phyloP scores from a whole-genome alignment of 2,888 invertebrate genomes.

The Ypsolopha sequella region DNA sequence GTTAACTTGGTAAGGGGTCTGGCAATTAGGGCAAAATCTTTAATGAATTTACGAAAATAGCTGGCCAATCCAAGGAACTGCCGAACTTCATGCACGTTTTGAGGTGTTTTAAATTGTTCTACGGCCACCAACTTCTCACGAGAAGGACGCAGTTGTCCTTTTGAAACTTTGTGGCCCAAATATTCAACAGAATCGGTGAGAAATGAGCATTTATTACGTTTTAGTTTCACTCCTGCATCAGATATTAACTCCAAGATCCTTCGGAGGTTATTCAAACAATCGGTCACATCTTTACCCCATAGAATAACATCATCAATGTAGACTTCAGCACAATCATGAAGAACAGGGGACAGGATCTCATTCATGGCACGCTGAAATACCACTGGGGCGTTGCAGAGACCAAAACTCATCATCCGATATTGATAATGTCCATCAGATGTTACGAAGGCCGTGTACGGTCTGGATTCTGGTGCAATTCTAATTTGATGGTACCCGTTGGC shows the following conservation, averaged over 20 bases:
- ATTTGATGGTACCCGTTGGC: slow-evolving; percentile 12
- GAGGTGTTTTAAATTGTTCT: slow-evolving; percentile 5
- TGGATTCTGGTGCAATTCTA: slow-evolving; percentile 1
- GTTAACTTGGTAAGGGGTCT: slow-evolving; percentile 8
- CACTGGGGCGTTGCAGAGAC: slow-evolving; percentile 8
- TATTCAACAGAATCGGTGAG: slow-evolving; percentile 5
- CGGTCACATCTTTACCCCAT: slow-evolving; percentile 5
- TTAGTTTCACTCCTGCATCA: slow-evolving; percentile 3
- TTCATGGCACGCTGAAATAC: slow-evolving; percentile 10
- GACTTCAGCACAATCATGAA: slow-evolving; percentile 9
- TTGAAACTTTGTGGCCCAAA: slow-evolving; percentile 5
- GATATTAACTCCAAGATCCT: slow-evolving; percentile 4
- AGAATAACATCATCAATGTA: slow-evolving; percentile 12
- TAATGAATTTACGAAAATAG: slow-evolving; percentile 11
- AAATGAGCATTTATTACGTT: slow-evolving; percentile 6
- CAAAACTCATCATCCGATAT: slow-evolving; percentile 10
- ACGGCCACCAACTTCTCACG: slow-evolving; percentile 5
- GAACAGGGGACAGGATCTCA: slow-evolving; percentile 6
- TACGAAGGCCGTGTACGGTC: slow-evolving; percentile 7
- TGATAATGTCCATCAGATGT: too few species aligned
- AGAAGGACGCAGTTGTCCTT: slow-evolving; percentile 4
- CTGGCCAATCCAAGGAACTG: slow-evolving; percentile 12
- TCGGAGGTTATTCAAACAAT: slow-evolving; percentile 4
- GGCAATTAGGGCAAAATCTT: slow-evolving; percentile 9
- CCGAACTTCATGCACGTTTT: slow-evolving; percentile 10